Base-by-base conservation (phyloP, 1,140 invertebrate species). In the Acromyrmex charruanus region DNA sequence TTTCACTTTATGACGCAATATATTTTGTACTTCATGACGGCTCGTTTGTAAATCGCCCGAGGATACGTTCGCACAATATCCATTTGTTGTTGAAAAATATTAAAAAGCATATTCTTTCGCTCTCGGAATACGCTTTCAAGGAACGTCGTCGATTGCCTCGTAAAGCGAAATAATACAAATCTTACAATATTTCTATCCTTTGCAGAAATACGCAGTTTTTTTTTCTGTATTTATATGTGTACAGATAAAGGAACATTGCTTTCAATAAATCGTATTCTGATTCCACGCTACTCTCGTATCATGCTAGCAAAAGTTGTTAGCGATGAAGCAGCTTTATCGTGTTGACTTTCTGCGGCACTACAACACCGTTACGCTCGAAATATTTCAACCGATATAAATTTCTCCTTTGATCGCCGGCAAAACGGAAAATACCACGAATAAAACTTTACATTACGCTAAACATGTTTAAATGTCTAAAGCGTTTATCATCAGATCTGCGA, bases 61-160 rank as follows among this genome's bases (percentile, higher is more conserved):
- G 79, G 39, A 66, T 44, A 59, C 39, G 21, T 81, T 49, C 49
- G 31, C 5, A 65, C 51, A 49, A 58, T 28, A 81, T 69, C 77
- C 53, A 81, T 71, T 71, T 69, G 9, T 81, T 44, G 79, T 31
- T n/a, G 66, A 21, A 69, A 39, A 39, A 39, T 71, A 28, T 31
- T 58, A 44, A 55, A 59, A 10, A 10, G 53, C 16, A 25, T 39
- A 31, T 44, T 39, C 65, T 39, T 39, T 28, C 65, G 21, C 28
- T 58, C 21, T 55, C 10, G 25, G 31, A 21, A 12, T 44, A 18
- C n/a, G 31, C 35, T 28, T 58, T 53, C 28, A 31, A 14, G 25
- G 7, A 21, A 3, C 7, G 14, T 68, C 16, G 53, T 14, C 21
- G 35, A 59, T 68, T 66, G 35, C 18, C 59, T 4, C 44, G 35